Evolutionary conservation across 2,113 vertebrate genomes (phyloP).

Genomic region (Promerops cafer): DNA sequence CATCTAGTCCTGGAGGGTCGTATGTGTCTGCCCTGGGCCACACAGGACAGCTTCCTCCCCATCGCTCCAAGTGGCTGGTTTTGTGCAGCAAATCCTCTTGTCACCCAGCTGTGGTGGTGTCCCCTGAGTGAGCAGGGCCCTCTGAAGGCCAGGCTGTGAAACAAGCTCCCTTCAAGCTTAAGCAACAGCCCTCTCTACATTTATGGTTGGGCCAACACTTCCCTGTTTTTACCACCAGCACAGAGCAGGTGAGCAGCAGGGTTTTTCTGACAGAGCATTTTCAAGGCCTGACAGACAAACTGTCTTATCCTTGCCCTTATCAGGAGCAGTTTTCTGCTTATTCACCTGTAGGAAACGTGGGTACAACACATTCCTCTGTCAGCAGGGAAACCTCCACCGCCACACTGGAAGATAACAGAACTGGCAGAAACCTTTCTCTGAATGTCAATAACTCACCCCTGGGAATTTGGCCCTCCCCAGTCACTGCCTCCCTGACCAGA

Average conservation of each 20-base stretch:
- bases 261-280: neutral
- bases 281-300: neutral
- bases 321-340: neutral
- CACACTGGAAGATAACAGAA: neutral
- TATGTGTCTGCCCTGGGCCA: neutral
- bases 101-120: neutral
- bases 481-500: neutral
- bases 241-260: rapidly evolving
- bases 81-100: neutral
- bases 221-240: neutral
- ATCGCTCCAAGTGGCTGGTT: rapidly evolving
- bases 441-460: slow-evolving; percentile 8
- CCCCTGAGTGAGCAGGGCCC: neutral
- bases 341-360: slow-evolving; percentile 1
- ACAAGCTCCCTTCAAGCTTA: neutral
- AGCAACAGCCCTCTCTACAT: neutral
- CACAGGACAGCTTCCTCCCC: neutral
- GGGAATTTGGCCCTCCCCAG: neutral
- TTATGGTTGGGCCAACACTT: neutral
- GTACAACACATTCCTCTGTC: slow-evolving; percentile 30
- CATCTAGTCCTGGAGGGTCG: rapidly evolving
- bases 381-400: neutral
- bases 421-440: neutral
- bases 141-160: neutral
- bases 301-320: neutral